Conservation (phyloP, 2,113 vertebrate species). For the Callopanchax toddi region DNA sequence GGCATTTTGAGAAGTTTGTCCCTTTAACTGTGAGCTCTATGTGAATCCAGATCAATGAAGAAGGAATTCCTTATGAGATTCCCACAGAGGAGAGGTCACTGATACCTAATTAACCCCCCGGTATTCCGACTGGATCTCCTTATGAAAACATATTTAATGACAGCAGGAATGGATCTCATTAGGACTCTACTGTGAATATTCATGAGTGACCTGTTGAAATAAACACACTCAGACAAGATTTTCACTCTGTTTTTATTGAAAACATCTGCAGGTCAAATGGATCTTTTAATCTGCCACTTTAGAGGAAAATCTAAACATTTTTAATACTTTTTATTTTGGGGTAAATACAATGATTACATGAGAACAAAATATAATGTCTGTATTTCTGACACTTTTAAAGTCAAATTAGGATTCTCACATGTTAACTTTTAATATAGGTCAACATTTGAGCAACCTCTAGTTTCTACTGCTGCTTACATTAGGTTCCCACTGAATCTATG, state of each 20-base stretch:
- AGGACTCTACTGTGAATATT: conserved; percentile 57
- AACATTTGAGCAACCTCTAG: background rate
- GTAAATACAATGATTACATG: too few species aligned
- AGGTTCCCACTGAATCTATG: conserved; percentile 6
- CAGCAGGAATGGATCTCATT: conserved; percentile 50
- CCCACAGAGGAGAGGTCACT: conserved; percentile 30
- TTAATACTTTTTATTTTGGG: too few species aligned
- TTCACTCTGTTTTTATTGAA: conserved; percentile 56
- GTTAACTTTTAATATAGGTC: background rate
- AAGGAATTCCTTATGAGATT: conserved; percentile 33
- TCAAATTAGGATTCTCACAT: background rate
- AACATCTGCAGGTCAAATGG: conserved; percentile 19
- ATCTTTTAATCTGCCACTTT: too few species aligned
- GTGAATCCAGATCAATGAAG: conserved; percentile 40
- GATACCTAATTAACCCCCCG: conserved; percentile 52
- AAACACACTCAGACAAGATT: background rate
- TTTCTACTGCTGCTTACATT: conserved; percentile 6
- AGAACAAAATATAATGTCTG: too few species aligned
- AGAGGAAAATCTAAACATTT: too few species aligned
- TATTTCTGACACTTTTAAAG: background rate
- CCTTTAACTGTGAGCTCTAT: conserved; percentile 8
- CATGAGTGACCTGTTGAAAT: background rate
- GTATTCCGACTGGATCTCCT: conserved; percentile 30
- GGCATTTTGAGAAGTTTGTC: conserved; percentile 16
- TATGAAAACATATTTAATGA: background rate